Evolutionary conservation across 1,140 invertebrate species (phyloP).

Genomic region (Triops cancriformis): DNA sequence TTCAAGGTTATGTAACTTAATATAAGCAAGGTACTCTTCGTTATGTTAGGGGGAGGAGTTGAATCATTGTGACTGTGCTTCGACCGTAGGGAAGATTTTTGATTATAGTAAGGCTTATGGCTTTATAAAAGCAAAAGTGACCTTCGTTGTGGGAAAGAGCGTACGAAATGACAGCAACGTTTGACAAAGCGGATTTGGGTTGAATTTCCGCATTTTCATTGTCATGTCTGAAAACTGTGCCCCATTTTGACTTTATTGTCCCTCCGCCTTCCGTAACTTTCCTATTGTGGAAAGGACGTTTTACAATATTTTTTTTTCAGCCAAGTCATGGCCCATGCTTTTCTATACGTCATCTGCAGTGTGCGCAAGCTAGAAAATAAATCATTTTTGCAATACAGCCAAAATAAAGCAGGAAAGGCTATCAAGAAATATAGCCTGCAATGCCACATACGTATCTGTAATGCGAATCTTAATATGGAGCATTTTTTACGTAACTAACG

Average conservation of each 20-base stretch:
- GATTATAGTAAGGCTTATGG: not conserved
- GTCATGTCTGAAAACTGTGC: not conserved
- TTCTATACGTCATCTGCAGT: not conserved
- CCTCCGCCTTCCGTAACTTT: not conserved
- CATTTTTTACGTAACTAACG: too few relatives aligned
- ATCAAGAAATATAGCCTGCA: too few relatives aligned
- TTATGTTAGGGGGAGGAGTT: not conserved
- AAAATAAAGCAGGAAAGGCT: too few relatives aligned
- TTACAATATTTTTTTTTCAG: not conserved
- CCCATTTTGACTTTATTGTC: not conserved
- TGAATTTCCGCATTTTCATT: conserved; percentile 9
- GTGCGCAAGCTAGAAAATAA: not conserved
- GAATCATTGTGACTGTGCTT: not conserved
- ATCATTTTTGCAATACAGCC: not conserved
- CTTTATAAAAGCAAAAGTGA: not conserved
- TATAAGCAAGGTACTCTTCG: not conserved
- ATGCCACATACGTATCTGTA: too few relatives aligned
- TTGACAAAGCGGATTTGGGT: conserved; percentile 8
- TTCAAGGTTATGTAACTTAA: not conserved
- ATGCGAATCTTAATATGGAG: too few relatives aligned
- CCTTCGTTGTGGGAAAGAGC: not conserved
- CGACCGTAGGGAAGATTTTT: not conserved
- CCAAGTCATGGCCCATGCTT: not conserved
- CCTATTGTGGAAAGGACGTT: not conserved
- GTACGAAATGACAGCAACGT: not conserved